Evolutionary conservation across 2,113 vertebrate genomes (phyloP), one percentile per base, ranked within the genome.

Genomic region (Antigone vipio): DNA sequence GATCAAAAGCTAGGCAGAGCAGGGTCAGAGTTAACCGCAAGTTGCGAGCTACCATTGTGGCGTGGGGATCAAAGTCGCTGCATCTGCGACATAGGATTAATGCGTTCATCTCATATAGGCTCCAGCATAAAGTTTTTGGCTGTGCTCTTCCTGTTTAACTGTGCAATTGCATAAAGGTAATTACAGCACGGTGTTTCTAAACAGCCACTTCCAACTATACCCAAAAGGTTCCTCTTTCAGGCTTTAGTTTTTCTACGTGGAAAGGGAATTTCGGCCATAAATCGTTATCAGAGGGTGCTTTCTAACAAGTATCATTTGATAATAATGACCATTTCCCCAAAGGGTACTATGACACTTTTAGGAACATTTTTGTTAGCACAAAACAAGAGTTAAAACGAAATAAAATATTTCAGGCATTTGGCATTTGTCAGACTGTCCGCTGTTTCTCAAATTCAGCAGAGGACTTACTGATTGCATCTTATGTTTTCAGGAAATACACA

Each of bases 1-100:
- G 34, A 73, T 58, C 64, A 67, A 89, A 96, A 93, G 81, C 29
- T 79, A 84, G 62, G 22, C 29, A 63, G 22, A 88, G 85, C 63
- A 22, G 59, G 76, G n/a, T 78, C 73, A 80, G 92, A 89, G 26
- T 68, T 44, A 56, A 86, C 30, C 17, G 50, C 1, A 30, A 83
- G 60, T 53, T 92, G 52, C 9, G 32, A 91, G 52, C 35, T 26
- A 12, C 16, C 26, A 27, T 11, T 4, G 40, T 14, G 7, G 40
- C 6, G 6, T 8, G 80, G 44, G 89, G 13, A 78, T 24, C 20
- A 47, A 91, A 90, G 86, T 44, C 26, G 23, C 2, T 44, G 63
- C 5, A 4, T 29, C 27, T 26, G 40, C 5, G 1, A 50, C 8
- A 24, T 15, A 38, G 2, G 12, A 63, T 26, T 7, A 47, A 85